Conservation (phyloP, 1,140 invertebrate species). For the Charaxes varanes region DNA sequence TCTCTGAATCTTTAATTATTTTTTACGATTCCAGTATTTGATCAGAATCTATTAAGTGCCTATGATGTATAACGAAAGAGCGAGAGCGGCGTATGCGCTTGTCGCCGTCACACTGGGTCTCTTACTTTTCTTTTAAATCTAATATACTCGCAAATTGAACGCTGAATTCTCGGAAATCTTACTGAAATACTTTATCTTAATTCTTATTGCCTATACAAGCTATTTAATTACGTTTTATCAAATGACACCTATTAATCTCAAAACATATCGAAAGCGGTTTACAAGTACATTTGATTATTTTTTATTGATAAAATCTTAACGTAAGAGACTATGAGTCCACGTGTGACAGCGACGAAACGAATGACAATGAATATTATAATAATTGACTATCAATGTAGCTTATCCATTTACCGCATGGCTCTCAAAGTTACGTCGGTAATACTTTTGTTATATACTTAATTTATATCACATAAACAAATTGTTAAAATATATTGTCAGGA, state of each 20-base stretch:
- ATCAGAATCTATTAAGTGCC: conserved; percentile 57
- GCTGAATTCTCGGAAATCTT: conserved; percentile 4
- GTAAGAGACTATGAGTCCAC: too few relatives aligned
- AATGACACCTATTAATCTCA: conserved; percentile 5
- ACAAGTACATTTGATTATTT: neutral
- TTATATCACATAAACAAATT: too few relatives aligned
- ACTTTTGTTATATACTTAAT: too few relatives aligned
- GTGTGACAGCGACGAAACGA: conserved; percentile 28
- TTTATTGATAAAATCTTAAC: too few relatives aligned
- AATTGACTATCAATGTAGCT: conserved; percentile 60
- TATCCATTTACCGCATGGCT: conserved; percentile 17
- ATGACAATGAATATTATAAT: conserved; percentile 50
- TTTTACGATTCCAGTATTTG: conserved; percentile 47
- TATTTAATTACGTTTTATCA: conserved; percentile 6
- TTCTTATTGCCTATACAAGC: conserved; percentile 17
- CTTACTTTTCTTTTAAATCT: neutral
- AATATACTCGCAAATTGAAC: conserved; percentile 1
- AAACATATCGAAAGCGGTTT: neutral
- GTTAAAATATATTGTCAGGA: too few relatives aligned
- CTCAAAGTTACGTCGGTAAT: conserved; percentile 4
- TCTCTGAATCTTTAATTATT: conserved; percentile 47
- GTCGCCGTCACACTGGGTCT: conserved; percentile 20
- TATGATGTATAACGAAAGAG: conserved; percentile 45
- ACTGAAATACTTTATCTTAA: conserved; percentile 13
- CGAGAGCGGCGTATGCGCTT: conserved; percentile 38